phyloP scores from a whole-genome alignment of 2,797 vertebrate species.

The Chelidonichthys spinosus region DNA sequence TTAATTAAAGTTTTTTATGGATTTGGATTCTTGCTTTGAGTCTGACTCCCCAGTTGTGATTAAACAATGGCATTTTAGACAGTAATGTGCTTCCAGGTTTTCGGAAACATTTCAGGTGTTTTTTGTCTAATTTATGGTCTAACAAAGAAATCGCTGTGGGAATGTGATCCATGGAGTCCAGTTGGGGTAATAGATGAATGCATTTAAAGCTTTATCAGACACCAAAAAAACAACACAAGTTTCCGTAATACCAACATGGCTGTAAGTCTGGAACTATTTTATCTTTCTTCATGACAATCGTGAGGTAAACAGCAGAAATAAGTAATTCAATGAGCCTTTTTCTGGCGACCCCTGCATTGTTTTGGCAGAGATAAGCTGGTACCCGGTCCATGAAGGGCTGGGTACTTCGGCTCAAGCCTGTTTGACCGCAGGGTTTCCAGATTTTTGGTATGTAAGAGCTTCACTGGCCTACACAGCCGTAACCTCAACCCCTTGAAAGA shows the following conservation, averaged over 20 bases:
- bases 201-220: not conserved
- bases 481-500: slow-evolving; percentile 9
- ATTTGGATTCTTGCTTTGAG: not conserved
- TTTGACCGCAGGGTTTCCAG: not conserved
- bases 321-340: not conserved
- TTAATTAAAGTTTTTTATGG: not conserved
- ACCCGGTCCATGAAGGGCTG: not conserved
- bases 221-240: not conserved
- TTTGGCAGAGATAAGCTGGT: not conserved
- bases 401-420: not conserved
- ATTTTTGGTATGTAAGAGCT: slow-evolving; percentile 1
- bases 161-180: not conserved
- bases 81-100: not conserved
- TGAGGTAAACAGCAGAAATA: not conserved
- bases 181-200: not conserved
- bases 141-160: too few relatives aligned
- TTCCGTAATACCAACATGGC: not conserved
- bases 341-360: not conserved
- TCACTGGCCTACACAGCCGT: not conserved
- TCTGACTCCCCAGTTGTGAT: not conserved
- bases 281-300: not conserved
- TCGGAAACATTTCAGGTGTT: not conserved
- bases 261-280: not conserved
- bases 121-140: too few relatives aligned
- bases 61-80: not conserved